These are phyloP conservation scores for Rhyacichthys aspro DNA, from an alignment of 2,797 vertebrate species.

Conservation along the genomic window DNA sequence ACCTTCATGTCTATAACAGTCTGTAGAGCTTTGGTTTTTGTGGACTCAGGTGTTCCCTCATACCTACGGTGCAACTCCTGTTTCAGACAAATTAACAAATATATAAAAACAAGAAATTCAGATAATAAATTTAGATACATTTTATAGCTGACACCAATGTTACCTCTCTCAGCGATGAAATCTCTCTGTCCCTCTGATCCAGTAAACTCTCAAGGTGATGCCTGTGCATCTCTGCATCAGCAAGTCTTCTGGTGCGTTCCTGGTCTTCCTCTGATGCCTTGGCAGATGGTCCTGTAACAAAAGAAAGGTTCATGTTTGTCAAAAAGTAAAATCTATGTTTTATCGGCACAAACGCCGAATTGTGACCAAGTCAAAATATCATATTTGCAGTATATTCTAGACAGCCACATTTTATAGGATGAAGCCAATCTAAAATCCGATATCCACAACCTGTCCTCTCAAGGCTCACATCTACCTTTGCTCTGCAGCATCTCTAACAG, in stretches of 20 bases:
- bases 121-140: background rate
- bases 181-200: slow-evolving; percentile 90
- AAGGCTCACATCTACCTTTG: slow-evolving; percentile 76
- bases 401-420: too few species aligned
- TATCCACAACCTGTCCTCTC: too few species aligned
- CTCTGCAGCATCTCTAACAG: slow-evolving; percentile 99
- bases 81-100: slow-evolving; percentile 8
- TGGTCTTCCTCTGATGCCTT: slow-evolving; percentile 97
- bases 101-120: background rate
- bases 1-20: slow-evolving; percentile 99
- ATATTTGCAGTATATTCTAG: too few species aligned
- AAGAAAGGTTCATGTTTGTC: slow-evolving; percentile 8
- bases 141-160: slow-evolving; percentile 7
- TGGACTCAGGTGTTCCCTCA: slow-evolving; percentile 94
- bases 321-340: too few species aligned
- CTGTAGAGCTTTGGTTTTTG: slow-evolving; percentile 98
- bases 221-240: slow-evolving; percentile 97
- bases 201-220: slow-evolving; percentile 95
- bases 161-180: slow-evolving; percentile 90
- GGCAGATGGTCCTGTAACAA: slow-evolving; percentile 84
- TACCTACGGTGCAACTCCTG: slow-evolving; percentile 97
- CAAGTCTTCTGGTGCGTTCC: slow-evolving; percentile 92
- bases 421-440: too few species aligned
- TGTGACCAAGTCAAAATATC: too few species aligned
- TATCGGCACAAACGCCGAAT: background rate